These are phyloP conservation scores for Sitobion miscanthi DNA, from an alignment of 1,140 invertebrate genomes.

Conservation along the genomic window DNA sequence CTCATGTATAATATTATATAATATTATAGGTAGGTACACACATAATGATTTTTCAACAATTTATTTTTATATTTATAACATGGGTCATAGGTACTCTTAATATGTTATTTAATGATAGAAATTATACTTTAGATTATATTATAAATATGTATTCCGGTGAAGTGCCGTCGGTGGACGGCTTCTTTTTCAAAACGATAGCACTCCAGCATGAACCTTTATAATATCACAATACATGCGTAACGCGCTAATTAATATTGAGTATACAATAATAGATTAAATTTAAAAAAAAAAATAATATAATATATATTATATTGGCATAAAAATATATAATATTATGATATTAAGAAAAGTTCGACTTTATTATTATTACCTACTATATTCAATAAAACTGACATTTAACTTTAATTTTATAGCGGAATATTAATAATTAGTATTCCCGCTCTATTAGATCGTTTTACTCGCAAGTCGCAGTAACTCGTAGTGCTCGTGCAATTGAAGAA, in stretches of 20 bases:
- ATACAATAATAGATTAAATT: neutral
- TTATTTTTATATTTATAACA: too few relatives aligned
- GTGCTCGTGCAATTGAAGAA: neutral
- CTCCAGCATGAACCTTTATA: too few relatives aligned
- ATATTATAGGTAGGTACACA: too few relatives aligned
- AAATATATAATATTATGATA: neutral
- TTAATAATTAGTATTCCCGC: neutral
- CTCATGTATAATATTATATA: too few relatives aligned
- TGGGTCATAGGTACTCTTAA: too few relatives aligned
- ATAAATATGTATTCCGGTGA: too few relatives aligned
- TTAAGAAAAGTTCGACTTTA: neutral
- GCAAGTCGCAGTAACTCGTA: neutral
- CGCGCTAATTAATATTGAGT: neutral
- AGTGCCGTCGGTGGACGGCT: too few relatives aligned
- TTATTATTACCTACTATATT: neutral
- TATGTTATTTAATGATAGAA: too few relatives aligned
- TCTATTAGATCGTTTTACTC: neutral
- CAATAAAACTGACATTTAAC: neutral
- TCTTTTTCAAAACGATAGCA: too few relatives aligned
- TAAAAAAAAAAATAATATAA: neutral
- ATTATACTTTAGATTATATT: too few relatives aligned
- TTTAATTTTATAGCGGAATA: neutral
- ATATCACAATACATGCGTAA: neutral
- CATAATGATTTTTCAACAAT: too few relatives aligned
- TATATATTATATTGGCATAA: neutral